Base-by-base conservation (phyloP, 2,113 vertebrate species). In the Cricetomys ansorgei region DNA sequence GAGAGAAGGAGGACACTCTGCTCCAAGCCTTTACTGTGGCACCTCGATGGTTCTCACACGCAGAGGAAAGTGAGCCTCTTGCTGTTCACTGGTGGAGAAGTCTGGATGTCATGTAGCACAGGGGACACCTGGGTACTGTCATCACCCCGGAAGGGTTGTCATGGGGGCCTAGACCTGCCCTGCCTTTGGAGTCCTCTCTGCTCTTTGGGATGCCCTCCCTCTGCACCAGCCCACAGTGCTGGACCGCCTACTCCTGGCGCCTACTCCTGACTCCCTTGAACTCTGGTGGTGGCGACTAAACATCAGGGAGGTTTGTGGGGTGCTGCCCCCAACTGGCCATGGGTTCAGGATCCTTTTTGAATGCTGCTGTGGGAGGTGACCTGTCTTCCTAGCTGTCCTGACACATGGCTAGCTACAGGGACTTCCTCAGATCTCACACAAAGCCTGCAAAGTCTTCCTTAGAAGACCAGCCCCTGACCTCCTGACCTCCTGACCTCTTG, bases 41-140 rank as follows among this genome's bases (percentile, higher is more conserved):
- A 2, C 50, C 43, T 16, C 1, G 1, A 6, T 0, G 0, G 34
- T 37, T 69, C 4, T n/a, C 48, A 43, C 6, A 25, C 4, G 40
- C 27, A 19, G 62, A 4, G 17, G 64, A 13, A 62, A 43, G 6
- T 3, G 25, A 10, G 7, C 4, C 8, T 10, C 67, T 45, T 34
- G 70, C 70, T 85, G 29, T 31, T 6, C 17, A 29, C 76, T 73
- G 1, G 0, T 8, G 19, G 55, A 3, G 55, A 62, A 34, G 48
- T 34, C 48, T 83, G 53, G n/a, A 21, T 31, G 15, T 12, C 48
- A 31, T 27, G 37, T 7, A 48, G 27, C 6, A 5, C 86, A 40
- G 34, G 65, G 9, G 31, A 23, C 12, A n/a, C 7, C 15, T 50
- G 69, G 45, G 34, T 13, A 55, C n/a, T 34, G 48, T 13, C 23